These are phyloP conservation scores for Hecatera dysodea DNA, from an alignment of 2,888 invertebrate genomes.

Conservation along the genomic window DNA sequence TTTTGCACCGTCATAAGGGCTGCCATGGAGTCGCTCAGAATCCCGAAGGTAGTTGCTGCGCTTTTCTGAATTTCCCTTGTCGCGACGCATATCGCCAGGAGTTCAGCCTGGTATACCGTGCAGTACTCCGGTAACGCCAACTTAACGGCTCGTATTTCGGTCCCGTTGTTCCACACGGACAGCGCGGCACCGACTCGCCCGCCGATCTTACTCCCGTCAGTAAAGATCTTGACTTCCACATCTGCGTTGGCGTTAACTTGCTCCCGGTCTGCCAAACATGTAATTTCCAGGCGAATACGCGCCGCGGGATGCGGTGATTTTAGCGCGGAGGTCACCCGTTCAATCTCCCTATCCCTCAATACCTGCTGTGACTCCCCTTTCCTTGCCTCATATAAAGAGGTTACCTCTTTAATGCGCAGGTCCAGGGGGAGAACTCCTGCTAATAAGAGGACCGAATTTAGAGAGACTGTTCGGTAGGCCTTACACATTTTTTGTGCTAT, in stretches of 20 bases:
- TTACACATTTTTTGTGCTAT: background rate
- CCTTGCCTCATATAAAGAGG: background rate
- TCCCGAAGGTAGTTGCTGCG: no score
- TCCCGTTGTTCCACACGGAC: background rate
- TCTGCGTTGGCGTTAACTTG: no score
- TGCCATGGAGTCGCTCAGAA: no score
- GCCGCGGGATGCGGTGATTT: no score
- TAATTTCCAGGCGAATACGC: no score
- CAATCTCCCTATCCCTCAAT: no score
- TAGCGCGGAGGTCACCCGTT: no score
- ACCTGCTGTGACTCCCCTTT: background rate
- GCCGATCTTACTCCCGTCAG: background rate
- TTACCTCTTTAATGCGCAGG: background rate
- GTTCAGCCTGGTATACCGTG: no score
- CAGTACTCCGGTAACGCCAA: no score
- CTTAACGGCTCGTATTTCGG: background rate
- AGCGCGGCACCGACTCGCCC: background rate
- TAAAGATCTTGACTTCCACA: background rate
- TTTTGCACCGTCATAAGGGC: rapidly evolving
- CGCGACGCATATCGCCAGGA: no score
- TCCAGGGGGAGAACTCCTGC: background rate
- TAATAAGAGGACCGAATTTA: background rate
- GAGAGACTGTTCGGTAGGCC: background rate
- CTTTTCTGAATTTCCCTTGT: no score
- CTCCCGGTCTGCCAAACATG: no score